Evolutionary conservation across 2,113 vertebrate species (phyloP), one percentile per base, ranked within the genome.

Genomic region (Zosterops japonicus): DNA sequence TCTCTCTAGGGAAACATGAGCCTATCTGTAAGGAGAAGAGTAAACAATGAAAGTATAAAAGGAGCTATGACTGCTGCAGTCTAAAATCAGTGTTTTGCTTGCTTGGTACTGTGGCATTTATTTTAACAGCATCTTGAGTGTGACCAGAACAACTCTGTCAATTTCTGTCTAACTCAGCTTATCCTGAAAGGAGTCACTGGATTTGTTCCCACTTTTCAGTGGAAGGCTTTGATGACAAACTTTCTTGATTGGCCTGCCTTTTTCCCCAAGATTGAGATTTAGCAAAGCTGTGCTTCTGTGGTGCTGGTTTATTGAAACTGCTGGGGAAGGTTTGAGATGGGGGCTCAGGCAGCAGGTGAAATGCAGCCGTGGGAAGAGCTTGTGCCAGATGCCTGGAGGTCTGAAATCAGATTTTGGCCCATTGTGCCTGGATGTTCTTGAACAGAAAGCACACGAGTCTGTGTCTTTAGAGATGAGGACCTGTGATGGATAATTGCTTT

Each of bases 181-280:
- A 27, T 63, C 47, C 44, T 50, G 22, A 25, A 55, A 71, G 42
- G 22, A 18, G 28, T 49, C 29, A 5, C 7, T 49, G 33, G n/a
- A 19, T 33, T 4, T 15, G 7, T 74, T 64, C 33, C 31, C 16
- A 9, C 15, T 46, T 52, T 24, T 84, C 55, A 47, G 35, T 31
- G 46, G 5, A 82, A 56, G 33, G 11, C 28, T 77, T 46, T 77
- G 59, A 59, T 25, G 35, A n/a, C 17, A 18, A 3, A 4, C 12
- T 35, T 17, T 29, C 39, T 16, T 7, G 2, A 53, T 78, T 69
- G 22, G 6, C 46, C 53, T 59, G 8, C 31, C 5, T 42, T 60
- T 4, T n/a, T 55, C 20, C 44, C 23, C 25, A 20, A 0, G 1
- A 4, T 1, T 46, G 57, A 29, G 18, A 3, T 14, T 28, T 31